Base-by-base conservation (phyloP, 2,797 vertebrate species). In the Malacoctenus gilli region DNA sequence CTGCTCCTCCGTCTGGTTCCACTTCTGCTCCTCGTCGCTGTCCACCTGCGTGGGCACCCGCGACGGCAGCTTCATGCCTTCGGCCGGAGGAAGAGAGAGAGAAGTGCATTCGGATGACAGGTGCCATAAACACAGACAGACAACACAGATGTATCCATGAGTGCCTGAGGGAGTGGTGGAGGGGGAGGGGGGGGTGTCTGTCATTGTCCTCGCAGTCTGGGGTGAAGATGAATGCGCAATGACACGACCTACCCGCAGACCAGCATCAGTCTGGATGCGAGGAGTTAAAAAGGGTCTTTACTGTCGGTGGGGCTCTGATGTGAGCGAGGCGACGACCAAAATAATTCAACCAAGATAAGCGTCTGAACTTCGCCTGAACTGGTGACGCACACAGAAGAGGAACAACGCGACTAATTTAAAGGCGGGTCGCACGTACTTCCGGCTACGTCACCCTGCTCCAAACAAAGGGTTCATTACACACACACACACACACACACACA, bases 41-140 rank as follows among this genome's bases (percentile, higher is more conserved):
- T 92, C 91, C 68, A 91, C 80, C 75, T 51, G 94, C 72, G 66
- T 97, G 87, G 77, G 93, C 81, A 93, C 90, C 85, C 5, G 89
- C 37, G 94, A 94, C 0, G 97, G 96, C 66, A 97, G 64, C 84
- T 98, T 99, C 90, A 99, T 86, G 3, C 95, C 97, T 99, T 59
- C 22, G 46, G 39, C 46, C 20, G 42, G 21, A 37, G 9, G 8
- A 3, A 23, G n/a, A 20, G 12, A 38, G 37, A 4, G 2, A 18
- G 13, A 52, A 3, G 58, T 11, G 34, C 23, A 49, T 28, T 12
- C 23, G 19, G 15, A 40, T 18, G 35, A 58, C 22, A 60, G 48
- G 44, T 64, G 46, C 4, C 0, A 59, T 37, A 68, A 49, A 58
- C 49, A 63, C 40, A n/a, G 22, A 66, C 30, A 47, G 15, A 35